Evolutionary conservation across 2,888 invertebrate genomes (phyloP).

Genomic region (Lumbricus terrestris): DNA sequence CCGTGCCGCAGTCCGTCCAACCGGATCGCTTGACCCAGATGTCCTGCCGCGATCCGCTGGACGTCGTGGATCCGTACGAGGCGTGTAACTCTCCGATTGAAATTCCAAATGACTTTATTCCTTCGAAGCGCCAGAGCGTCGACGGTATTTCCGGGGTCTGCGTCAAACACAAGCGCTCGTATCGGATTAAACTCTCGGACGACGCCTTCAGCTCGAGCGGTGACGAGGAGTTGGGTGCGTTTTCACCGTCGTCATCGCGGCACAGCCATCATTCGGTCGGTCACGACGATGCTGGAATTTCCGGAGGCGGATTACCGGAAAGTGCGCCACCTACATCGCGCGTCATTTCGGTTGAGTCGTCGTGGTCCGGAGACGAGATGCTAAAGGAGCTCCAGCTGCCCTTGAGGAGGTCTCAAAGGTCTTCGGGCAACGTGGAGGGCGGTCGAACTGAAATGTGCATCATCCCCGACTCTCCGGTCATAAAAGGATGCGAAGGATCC

Average conservation of each 20-base stretch:
- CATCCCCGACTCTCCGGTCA: not conserved
- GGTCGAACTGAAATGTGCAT: not conserved
- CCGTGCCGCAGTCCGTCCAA: not conserved
- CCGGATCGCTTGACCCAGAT: not conserved
- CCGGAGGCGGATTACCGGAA: not conserved
- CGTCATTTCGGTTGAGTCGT: not conserved
- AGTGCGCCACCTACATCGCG: not conserved
- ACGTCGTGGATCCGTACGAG: not conserved
- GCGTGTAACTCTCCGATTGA: slow-evolving; percentile 43
- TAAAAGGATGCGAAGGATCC: not conserved
- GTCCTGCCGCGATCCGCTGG: not conserved
- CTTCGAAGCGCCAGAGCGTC: slow-evolving; percentile 45
- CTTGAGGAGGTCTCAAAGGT: not conserved
- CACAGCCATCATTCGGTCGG: not conserved
- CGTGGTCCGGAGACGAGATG: not conserved
- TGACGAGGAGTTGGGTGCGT: slow-evolving; percentile 40
- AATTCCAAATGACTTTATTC: slow-evolving; percentile 44
- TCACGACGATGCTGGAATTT: not conserved
- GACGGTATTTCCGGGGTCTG: slow-evolving; percentile 13
- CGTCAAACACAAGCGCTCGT: slow-evolving; percentile 20
- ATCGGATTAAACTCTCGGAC: slow-evolving; percentile 34
- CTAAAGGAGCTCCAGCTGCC: not conserved
- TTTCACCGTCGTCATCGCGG: not conserved
- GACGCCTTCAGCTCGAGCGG: slow-evolving; percentile 44
- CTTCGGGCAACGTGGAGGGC: not conserved